These are phyloP conservation scores for Notospermus geniculatus DNA, from an alignment of 1,140 invertebrate genomes.

Conservation along the genomic window DNA sequence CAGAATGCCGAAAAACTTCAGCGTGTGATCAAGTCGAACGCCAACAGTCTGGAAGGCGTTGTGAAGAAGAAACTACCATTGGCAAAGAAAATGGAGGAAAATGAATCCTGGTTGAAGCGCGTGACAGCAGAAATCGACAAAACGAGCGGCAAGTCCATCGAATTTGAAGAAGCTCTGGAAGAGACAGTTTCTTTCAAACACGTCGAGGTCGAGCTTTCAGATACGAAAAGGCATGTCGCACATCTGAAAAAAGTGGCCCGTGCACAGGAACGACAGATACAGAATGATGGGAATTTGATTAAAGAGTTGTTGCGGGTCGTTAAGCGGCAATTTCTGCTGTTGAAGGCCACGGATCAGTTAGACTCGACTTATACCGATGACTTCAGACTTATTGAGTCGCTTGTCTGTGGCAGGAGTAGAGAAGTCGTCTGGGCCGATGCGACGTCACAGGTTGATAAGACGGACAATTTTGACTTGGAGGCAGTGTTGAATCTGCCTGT, in stretches of 20 bases:
- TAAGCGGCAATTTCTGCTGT: neutral
- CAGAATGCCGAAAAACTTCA: neutral
- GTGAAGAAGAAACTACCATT: neutral
- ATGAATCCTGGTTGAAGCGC: neutral
- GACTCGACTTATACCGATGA: neutral
- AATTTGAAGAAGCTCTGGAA: constrained; percentile 30
- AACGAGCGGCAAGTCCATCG: neutral
- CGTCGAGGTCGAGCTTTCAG: constrained; percentile 32
- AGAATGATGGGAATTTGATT: neutral
- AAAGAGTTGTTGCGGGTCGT: neutral
- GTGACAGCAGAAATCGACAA: neutral
- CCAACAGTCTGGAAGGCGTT: neutral
- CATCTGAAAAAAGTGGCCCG: constrained; percentile 37
- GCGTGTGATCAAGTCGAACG: neutral
- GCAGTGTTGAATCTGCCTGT: constrained; percentile 1
- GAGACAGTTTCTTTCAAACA: constrained; percentile 29
- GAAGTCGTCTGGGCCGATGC: constrained; percentile 3
- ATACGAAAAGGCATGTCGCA: constrained; percentile 30
- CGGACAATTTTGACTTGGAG: neutral
- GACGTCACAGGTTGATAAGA: neutral
- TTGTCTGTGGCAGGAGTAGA: neutral
- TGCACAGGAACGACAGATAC: constrained; percentile 29
- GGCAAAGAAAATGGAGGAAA: neutral
- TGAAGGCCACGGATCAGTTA: neutral
- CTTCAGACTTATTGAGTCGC: neutral